Evolutionary conservation across 1,140 invertebrate species (phyloP).

Genomic region (Portunus trituberculatus): DNA sequence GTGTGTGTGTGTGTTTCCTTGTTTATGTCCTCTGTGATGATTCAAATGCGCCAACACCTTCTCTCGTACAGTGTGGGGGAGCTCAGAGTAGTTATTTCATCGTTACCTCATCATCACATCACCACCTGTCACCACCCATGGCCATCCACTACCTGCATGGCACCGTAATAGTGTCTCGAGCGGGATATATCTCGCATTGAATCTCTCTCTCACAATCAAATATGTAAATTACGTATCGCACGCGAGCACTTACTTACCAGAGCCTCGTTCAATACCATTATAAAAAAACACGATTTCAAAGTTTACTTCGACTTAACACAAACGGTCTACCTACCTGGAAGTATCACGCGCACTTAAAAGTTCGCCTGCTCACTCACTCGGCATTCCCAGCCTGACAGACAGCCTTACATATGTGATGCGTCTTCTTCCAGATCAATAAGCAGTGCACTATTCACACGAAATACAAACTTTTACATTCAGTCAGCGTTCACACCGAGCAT

Average conservation of each 20-base stretch:
- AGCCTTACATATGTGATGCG: not conserved
- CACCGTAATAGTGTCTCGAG: not conserved
- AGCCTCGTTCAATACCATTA: not conserved
- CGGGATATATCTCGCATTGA: not conserved
- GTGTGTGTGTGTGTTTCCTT: too few relatives aligned
- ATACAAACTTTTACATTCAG: not conserved
- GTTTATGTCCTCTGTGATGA: too few relatives aligned
- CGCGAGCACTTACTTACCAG: not conserved
- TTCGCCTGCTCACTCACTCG: not conserved
- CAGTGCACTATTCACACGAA: not conserved
- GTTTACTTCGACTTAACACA: not conserved
- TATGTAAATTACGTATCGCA: not conserved
- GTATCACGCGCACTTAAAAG: not conserved
- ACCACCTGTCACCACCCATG: not conserved
- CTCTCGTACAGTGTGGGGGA: too few relatives aligned
- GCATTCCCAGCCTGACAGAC: not conserved
- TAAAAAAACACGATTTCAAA: not conserved
- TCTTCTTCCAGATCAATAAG: not conserved
- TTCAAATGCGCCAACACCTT: too few relatives aligned
- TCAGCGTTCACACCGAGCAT: not conserved
- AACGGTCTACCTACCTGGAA: not conserved
- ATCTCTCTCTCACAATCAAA: not conserved
- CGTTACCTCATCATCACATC: not conserved
- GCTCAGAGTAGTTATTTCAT: not conserved
- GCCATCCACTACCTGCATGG: not conserved